Evolutionary conservation across 2,888 invertebrate species (phyloP), one percentile per base, ranked within the genome.

Genomic region (Helobdella robusta): DNA sequence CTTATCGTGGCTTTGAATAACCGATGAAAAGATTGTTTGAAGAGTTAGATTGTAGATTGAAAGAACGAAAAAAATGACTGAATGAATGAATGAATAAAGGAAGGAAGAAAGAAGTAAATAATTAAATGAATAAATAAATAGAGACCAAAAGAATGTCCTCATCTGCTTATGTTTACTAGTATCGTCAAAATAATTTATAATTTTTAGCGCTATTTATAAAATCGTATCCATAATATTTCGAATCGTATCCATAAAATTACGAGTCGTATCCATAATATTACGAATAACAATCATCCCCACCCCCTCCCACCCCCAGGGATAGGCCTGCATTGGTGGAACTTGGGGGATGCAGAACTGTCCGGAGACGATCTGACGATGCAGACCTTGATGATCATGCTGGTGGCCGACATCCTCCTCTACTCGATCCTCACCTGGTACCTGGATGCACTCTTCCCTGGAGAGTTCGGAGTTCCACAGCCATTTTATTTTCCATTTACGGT

Each of bases 371-470:
- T 89, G 66, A 81, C 85, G 0, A 81, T 90, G 72, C 65, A 74
- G 18, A 68, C 75, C 62, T 83, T 87, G 40, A 81, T 91, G 54
- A 73, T 88, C 1, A 86, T 90, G 83, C 78, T 92, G 73, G 74
- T 86, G n/a, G 68, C 87, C 0, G 87, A 89, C 75, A 80, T 84
- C 8, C 63, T 86, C 0, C 60, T 91, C 0, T 89, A 91, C 74
- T 83, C 89, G 76, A 66, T 86, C 2, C 77, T 91, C 44, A 86
- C 92, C 0, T 81, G 91, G 71, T 94, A 93, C 76, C 80, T 92
- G 34, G 92, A 93, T 78, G 88, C 88, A 70, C 84, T 94, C 11
- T 83, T 86, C 68, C 93, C 93, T 0, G 92, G 92, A 11, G 87
- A 88, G 18, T 89, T 84, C 77, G 92, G 92, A 2, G 85, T 92